Base-by-base conservation (phyloP, 2,888 invertebrate genomes). In the Germaria angustata region DNA sequence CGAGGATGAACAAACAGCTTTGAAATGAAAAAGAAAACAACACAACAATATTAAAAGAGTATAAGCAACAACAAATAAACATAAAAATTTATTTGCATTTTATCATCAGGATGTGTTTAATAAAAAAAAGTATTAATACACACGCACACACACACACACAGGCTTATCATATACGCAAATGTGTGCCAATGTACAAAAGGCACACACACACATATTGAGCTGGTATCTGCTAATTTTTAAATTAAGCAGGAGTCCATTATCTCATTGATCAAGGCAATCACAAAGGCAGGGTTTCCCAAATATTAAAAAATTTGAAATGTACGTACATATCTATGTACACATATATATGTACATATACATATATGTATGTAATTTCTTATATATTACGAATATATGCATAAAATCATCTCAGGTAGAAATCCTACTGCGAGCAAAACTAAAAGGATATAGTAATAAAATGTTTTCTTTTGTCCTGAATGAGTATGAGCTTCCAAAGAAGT, bases 51-150 rank as follows among this genome's bases (percentile, higher is more conserved):
- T 13, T 34, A 41, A 71, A 22, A 71, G 32, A 53, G 9, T 51
- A 71, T 71, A 57, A 49, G 46, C 24, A 39, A 32, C 41, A 66
- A 68, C 44, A 73, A 61, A 63, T 69, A 41, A 55, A 55, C 5
- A 39, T 8, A 68, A 5, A 57, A 46, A 51, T 77, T 77, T 66
- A 61, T 77, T 77, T 77, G 71, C 41, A 51, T 73, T 66, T 81
- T 81, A 81, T 81, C 69, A 78, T 75, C 81, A 81, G 81, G 81
- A 81, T 81, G 81, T 78, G 72, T 53, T 34, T n/a, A 39, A 61
- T 24, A 61, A 41, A 39, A 17, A 46, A 1, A n/a, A 46, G 32
- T 24, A 32, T n/a, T 6, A 63, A n/a, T 20, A 34, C 34, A 46
- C 20, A 2, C 28, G 22, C 17, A 44, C 7, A 44, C 8, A 15